phyloP scores from a whole-genome alignment of 37 sponge, comb jelly and placozoan species.

The Petrosia ficiformis region DNA sequence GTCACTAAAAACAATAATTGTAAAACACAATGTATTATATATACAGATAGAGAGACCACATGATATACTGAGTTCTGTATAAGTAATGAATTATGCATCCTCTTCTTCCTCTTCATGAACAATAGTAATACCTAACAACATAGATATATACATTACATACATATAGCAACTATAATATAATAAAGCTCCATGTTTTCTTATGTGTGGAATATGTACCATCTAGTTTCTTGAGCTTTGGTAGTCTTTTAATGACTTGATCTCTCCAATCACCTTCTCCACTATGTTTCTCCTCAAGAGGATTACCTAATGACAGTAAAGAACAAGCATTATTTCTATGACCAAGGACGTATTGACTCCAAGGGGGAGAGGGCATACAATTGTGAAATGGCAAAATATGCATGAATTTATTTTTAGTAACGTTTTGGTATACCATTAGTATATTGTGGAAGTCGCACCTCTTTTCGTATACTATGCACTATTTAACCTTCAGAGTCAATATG shows the following conservation, averaged over 20 bases:
- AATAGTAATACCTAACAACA: conserved; percentile 59
- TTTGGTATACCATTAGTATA: no score
- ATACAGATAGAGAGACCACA: no score
- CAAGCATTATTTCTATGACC: background rate
- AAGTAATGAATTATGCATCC: background rate
- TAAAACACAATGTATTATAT: no score
- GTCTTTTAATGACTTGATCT: conserved; percentile 73
- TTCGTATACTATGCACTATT: no score
- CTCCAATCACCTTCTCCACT: conserved; percentile 88
- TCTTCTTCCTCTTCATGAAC: conserved; percentile 89
- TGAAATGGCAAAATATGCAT: no score
- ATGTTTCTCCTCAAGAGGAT: conserved; percentile 97
- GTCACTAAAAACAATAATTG: no score
- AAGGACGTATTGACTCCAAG: no score
- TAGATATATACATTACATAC: background rate
- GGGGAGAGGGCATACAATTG: no score
- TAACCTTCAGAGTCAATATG: no score
- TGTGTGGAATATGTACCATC: conserved; percentile 50
- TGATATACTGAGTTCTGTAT: no score
- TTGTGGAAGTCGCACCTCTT: no score
- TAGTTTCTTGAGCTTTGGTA: conserved; percentile 92
- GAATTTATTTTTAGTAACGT: no score
- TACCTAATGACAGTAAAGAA: conserved; percentile 44
- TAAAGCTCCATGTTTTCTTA: background rate
- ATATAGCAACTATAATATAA: background rate